These are phyloP conservation scores for Heptranchias perlo DNA, from an alignment of 2,113 vertebrate genomes.

Conservation along the genomic window DNA sequence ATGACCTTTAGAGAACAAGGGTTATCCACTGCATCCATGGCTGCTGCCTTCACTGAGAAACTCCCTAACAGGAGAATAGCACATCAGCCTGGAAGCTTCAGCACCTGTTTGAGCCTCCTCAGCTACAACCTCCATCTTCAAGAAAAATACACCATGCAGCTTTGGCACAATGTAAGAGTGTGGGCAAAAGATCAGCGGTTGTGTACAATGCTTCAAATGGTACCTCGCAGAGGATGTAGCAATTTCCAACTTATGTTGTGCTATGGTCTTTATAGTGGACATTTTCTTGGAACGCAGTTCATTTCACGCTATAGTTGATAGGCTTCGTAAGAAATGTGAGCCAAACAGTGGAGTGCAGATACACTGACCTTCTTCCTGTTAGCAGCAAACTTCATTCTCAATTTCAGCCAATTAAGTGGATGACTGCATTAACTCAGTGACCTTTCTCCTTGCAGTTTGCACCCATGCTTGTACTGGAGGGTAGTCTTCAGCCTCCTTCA, in stretches of 20 bases:
- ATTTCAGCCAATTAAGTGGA: neutral
- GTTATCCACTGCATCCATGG: neutral
- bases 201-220: neutral
- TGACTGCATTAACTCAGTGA: neutral
- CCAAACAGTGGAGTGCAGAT: neutral
- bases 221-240: neutral
- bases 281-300: neutral
- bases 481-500: neutral
- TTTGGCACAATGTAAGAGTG: neutral
- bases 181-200: neutral
- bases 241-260: neutral
- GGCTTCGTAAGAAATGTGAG: neutral
- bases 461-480: neutral
- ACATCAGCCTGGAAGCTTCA: neutral
- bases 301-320: neutral
- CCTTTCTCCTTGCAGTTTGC: neutral
- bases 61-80: too few species aligned
- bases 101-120: neutral
- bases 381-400: neutral
- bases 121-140: neutral
- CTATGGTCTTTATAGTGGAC: neutral
- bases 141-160: neutral
- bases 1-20: neutral
- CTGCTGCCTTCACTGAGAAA: neutral
- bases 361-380: neutral